phyloP scores from a whole-genome alignment of 2,797 vertebrate genomes.

The Tarsius wallacei region DNA sequence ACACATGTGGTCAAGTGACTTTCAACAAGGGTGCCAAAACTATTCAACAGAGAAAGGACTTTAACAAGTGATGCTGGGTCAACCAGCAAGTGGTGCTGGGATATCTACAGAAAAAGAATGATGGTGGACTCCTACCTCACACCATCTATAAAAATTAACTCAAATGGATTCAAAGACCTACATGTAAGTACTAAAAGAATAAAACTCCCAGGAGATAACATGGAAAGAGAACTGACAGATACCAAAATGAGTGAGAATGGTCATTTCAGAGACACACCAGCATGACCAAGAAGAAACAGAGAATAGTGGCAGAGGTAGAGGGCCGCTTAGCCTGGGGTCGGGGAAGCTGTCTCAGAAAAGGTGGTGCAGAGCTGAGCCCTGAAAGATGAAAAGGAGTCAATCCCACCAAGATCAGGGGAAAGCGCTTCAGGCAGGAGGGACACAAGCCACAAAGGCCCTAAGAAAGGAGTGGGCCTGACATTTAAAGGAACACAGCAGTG shows the following conservation, averaged over 20 bases:
- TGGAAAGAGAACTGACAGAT: neutral
- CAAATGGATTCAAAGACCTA: neutral
- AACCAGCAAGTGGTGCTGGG: neutral
- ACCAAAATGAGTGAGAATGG: neutral
- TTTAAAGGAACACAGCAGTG: neutral
- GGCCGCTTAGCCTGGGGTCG: neutral
- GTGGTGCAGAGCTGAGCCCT: neutral
- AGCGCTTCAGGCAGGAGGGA: neutral
- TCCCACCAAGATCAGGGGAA: rapidly evolving
- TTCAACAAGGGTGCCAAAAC: neutral
- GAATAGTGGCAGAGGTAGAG: neutral
- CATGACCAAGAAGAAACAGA: neutral
- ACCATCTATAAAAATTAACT: neutral
- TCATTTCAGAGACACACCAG: rapidly evolving
- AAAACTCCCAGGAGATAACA: neutral
- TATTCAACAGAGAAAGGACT: neutral
- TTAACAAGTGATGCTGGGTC: neutral
- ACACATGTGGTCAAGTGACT: neutral
- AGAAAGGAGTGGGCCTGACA: neutral
- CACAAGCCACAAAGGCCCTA: neutral
- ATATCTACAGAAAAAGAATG: neutral
- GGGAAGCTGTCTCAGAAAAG: neutral
- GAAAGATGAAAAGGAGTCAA: too few relatives aligned
- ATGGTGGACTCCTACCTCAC: neutral
- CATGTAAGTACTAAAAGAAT: neutral